Evolutionary conservation across 2,888 invertebrate genomes (phyloP).

Genomic region (Hybos culiciformis): DNA sequence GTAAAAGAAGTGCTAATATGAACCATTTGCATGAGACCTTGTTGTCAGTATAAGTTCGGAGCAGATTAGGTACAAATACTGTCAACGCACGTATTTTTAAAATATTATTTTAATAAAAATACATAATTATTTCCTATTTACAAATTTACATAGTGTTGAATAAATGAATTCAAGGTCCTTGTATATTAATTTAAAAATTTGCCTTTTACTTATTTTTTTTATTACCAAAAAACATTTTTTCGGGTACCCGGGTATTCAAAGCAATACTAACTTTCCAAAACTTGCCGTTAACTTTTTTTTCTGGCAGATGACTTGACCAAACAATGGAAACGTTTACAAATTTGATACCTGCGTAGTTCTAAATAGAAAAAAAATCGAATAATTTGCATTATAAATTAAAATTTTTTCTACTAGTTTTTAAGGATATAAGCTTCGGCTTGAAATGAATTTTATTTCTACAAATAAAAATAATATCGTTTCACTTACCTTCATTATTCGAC

Average conservation of each 20-base stretch:
- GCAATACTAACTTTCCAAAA: no score
- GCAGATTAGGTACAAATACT: background rate
- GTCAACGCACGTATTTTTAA: background rate
- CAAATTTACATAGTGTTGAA: background rate
- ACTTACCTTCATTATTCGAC: no score
- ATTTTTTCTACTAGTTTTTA: no score
- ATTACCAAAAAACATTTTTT: background rate
- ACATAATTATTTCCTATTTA: background rate
- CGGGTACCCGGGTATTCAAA: background rate
- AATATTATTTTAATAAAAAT: conserved; percentile 1
- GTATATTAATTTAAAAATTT: background rate
- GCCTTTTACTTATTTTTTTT: background rate
- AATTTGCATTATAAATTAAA: no score
- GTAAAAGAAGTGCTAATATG: background rate
- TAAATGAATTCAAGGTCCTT: background rate
- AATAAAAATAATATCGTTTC: no score
- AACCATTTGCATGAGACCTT: background rate
- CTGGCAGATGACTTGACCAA: no score
- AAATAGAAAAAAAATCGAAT: no score
- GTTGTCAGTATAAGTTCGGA: background rate
- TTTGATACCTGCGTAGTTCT: no score
- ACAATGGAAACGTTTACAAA: no score
- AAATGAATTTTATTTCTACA: no score
- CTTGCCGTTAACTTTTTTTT: no score
- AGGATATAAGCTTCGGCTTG: no score